Base-by-base conservation (phyloP, 2,113 vertebrate species). In the Sphaerodactylus townsendi region DNA sequence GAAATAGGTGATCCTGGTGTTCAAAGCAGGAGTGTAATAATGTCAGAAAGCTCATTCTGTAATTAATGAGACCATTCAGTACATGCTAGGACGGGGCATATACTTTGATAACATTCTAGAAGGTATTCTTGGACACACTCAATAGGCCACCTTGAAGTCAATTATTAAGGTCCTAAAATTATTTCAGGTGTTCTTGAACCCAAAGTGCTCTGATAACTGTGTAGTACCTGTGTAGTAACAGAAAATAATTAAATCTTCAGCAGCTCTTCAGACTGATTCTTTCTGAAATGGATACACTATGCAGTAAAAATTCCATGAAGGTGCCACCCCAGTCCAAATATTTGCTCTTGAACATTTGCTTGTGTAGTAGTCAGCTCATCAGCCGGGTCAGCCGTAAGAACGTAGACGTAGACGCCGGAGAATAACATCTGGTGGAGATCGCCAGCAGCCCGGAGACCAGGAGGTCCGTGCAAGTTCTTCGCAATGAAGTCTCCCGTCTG, bases 1-100 rank as follows among this genome's bases (percentile, higher is more conserved):
- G 88, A 92, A 91, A 89, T 35, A 79, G 86, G n/a, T 62, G 46
- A 90, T 84, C 77, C 87, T 90, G 17, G 68, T 79, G 14, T 50
- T 72, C 65, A 85, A 62, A 70, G 77, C 76, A 64, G 71, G 82
- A 91, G 82, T 53, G 86, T 64, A 88, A 87, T 78, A 87, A 89
- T 33, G 78, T 81, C 33, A 77, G 66, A 77, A 88, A 94, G 33
- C 15, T 90, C 65, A 10, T 25, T 1, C 68, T 88, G 30, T 75
- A 88, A 90, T 68, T 46, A 90, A 84, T 81, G 48, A 87, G 44
- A 64, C 1, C 46, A 35, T 76, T 84, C 78, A 86, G 79, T 53
- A 21, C 69, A 0, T 30, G 2, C 0, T 0, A n/a, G 64, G 66
- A 82, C 13, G 85, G 1, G 8, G 25, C 85, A 59, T 64, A 82